phyloP scores from a whole-genome alignment of 2,888 invertebrate genomes.

The Ischnus inquisitorius region DNA sequence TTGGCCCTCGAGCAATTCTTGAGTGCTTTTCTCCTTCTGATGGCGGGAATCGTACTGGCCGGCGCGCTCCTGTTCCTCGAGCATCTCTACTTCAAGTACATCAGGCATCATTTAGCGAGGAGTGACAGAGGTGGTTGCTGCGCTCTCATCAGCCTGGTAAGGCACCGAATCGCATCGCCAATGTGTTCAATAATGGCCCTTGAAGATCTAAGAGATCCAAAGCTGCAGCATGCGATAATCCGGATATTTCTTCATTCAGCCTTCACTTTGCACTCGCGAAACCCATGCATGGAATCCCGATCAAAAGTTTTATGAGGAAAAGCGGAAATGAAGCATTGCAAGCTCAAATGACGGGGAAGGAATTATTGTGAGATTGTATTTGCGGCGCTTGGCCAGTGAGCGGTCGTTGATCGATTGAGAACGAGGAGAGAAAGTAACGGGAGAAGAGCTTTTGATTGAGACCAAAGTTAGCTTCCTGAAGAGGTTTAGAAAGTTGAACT shows the following conservation, averaged over 20 bases:
- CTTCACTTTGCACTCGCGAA: not conserved
- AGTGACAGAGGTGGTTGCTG: conserved; percentile 96
- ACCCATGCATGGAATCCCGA: not conserved
- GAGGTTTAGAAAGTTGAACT: not conserved
- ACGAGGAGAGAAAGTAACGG: not conserved
- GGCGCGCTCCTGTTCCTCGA: conserved; percentile 95
- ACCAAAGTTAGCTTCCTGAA: not conserved
- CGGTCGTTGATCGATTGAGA: not conserved
- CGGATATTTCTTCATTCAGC: not conserved
- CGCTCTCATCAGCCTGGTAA: conserved; percentile 97
- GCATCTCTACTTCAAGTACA: conserved; percentile 97
- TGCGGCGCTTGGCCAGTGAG: not conserved
- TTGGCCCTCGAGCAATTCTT: conserved; percentile 98
- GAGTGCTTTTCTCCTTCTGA: conserved; percentile 97
- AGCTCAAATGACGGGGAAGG: not conserved
- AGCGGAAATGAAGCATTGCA: not conserved
- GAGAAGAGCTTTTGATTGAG: conserved; percentile 2
- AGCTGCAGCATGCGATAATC: conserved; percentile 5
- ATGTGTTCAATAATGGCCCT: not conserved
- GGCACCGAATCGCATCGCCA: conserved; percentile 77
- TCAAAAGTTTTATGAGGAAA: not conserved
- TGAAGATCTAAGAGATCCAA: not conserved
- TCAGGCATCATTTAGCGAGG: conserved; percentile 94
- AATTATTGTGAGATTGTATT: not conserved
- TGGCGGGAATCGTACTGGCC: conserved; percentile 97